These are phyloP conservation scores for Melanotaenia nigrans DNA, from an alignment of 2,797 vertebrate species.

Conservation along the genomic window DNA sequence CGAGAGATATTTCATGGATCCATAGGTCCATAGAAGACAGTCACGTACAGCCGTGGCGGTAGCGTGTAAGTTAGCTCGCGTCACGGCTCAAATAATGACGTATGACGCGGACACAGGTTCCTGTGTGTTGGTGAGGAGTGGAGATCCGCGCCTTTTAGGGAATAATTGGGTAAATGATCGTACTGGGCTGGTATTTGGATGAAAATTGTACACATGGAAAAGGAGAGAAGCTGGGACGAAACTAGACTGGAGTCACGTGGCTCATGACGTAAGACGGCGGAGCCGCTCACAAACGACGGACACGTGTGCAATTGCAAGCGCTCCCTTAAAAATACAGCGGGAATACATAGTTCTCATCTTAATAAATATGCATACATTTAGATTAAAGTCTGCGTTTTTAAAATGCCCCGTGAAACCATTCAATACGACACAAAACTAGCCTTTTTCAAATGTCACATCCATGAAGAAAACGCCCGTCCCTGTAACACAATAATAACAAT, in stretches of 20 bases:
- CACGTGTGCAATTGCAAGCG: not conserved
- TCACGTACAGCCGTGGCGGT: slow-evolving; percentile 41
- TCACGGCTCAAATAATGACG: slow-evolving; percentile 15
- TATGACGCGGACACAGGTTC: not conserved
- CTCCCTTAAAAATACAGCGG: not conserved
- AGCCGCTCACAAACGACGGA: not conserved
- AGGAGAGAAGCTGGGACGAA: too few relatives aligned
- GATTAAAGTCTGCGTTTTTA: not conserved
- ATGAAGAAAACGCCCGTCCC: too few relatives aligned
- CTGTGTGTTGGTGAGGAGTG: not conserved
- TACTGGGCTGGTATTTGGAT: not conserved
- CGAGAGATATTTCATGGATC: not conserved
- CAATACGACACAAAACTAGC: not conserved
- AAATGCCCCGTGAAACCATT: not conserved
- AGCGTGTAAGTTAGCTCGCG: not conserved
- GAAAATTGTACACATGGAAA: not conserved
- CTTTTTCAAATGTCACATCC: not conserved
- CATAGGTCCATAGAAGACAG: slow-evolving; percentile 15
- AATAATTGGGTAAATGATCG: not conserved
- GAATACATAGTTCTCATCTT: not conserved
- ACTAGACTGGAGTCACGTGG: not conserved
- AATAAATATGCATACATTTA: not conserved
- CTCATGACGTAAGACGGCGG: too few relatives aligned
- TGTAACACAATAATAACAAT: too few relatives aligned
- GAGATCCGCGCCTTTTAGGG: not conserved